phyloP scores from a whole-genome alignment of 2,888 invertebrate genomes.

The Diarsia mendica region DNA sequence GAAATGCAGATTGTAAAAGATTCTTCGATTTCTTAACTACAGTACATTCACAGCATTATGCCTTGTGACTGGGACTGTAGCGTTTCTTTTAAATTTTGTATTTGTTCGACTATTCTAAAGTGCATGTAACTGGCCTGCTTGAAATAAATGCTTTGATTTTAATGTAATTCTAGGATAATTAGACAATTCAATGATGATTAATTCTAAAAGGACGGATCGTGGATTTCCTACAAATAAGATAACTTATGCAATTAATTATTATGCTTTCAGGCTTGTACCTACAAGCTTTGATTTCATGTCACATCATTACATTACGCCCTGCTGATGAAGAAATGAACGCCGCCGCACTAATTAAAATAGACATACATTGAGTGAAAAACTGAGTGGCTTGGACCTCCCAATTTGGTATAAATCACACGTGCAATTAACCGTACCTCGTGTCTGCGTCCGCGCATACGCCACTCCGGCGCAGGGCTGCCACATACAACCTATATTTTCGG shows the following conservation, averaged over 20 bases:
- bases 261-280: neutral
- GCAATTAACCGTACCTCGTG: conserved; percentile 66
- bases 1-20: too few species aligned
- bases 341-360: conserved; percentile 63
- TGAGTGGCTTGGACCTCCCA: conserved; percentile 60
- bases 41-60: too few species aligned
- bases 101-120: too few species aligned
- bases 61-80: too few species aligned
- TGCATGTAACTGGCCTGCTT: too few species aligned
- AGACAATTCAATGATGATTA: neutral
- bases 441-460: conserved; percentile 64
- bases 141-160: neutral
- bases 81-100: too few species aligned
- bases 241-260: neutral
- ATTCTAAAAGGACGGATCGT: neutral
- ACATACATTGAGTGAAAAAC: conserved; percentile 60
- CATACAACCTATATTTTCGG: neutral
- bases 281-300: neutral
- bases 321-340: conserved; percentile 61
- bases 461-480: conserved; percentile 52
- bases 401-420: conserved; percentile 67
- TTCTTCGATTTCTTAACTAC: too few species aligned
- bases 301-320: neutral
- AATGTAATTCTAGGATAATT: neutral
- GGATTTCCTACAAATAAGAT: neutral